Evolutionary conservation across 2,797 vertebrate genomes (phyloP).

Genomic region (Gambusia yucatana): DNA sequence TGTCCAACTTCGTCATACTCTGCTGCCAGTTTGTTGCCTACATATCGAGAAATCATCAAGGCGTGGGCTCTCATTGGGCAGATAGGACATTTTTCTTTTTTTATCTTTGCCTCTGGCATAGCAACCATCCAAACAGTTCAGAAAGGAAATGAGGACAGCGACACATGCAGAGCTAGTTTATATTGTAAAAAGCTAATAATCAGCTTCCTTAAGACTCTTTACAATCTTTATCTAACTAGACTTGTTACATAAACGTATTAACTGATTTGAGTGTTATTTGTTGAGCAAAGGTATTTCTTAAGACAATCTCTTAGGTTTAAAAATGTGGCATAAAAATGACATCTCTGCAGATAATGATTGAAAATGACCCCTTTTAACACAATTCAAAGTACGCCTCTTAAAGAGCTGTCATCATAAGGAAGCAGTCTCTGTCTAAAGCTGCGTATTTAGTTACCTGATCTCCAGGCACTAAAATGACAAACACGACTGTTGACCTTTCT

Average conservation of each 20-base stretch:
- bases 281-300: neutral
- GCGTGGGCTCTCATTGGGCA: conserved; percentile 10
- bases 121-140: conserved; percentile 22
- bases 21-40: conserved; percentile 19
- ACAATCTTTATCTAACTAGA: neutral
- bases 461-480: neutral
- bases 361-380: neutral
- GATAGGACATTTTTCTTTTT: conserved; percentile 28
- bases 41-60: conserved; percentile 21
- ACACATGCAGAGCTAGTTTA: conserved; percentile 6
- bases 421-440: neutral
- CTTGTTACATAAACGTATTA: neutral
- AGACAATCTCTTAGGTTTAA: neutral
- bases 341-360: neutral
- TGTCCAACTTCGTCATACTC: neutral
- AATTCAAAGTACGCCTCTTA: neutral
- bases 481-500: neutral
- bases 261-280: neutral
- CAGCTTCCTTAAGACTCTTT: neutral
- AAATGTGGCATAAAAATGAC: neutral
- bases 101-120: conserved; percentile 36
- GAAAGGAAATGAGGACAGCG: neutral
- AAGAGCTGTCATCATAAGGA: neutral
- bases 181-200: neutral
- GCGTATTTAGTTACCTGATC: neutral